Base-by-base conservation (phyloP, 2,113 vertebrate genomes). In the Mormyrus lacerda region DNA sequence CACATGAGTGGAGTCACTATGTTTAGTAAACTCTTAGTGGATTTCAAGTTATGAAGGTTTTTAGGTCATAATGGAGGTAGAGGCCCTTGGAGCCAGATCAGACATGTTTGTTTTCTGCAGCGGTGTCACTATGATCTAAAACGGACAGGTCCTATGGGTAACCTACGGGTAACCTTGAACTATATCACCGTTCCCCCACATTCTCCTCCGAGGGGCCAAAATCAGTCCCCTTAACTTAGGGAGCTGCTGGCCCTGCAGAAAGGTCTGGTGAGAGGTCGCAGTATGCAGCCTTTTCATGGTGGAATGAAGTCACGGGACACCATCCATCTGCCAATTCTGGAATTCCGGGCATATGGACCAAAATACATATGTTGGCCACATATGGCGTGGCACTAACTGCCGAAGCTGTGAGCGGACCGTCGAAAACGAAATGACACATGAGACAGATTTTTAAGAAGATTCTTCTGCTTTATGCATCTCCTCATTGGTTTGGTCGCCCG, bases 241-340 rank as follows among this genome's bases (percentile, higher is more conserved):
- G 65, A 91, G 89, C 92, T 91, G 94, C 95, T 94, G 93, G 91
- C 94, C 92, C 94, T 91, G 90, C 90, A 93, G 91, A 91, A 92
- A 93, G 92, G 90, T 94, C 90, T 91, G 87, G 86, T 90, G 93
- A 94, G 94, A 94, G 93, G 93, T 94, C 94, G 93, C 95, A 95
- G 93, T 8, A 94, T 94, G 87, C 42, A 76, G 93, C 92, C 93
- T 93, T 93, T 92, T 93, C 94, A 91, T 93, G 91, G 92, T 88
- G 91, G 91, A 93, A 93, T 92, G 91, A 93, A 93, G 91, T 92
- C 93, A 94, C 92, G 92, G 93, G 87, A 21, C 91, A 91, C 91
- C 88, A 93, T 94, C 93, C 94, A 94, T 95, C 93, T 93, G 93
- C 93, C 92, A 92, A 91, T 91, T 91, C 90, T 90, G 90, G 90